These are phyloP conservation scores for Macropodus opercularis DNA, from an alignment of 2,797 vertebrate genomes.

Conservation along the genomic window DNA sequence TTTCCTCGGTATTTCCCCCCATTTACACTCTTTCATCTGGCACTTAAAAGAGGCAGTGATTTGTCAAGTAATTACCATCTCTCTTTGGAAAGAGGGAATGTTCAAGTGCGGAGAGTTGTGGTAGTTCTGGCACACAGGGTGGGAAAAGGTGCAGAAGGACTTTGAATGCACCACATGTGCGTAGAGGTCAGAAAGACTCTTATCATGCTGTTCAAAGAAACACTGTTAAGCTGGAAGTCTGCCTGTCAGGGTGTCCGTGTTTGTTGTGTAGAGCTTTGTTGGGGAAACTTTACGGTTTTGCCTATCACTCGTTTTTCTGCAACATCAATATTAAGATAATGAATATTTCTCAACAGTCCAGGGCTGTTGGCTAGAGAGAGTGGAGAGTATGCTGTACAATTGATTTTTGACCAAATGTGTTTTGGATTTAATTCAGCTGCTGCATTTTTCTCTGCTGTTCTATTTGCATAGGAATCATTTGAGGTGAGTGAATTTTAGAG, in stretches of 20 bases:
- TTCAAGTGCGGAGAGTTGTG: slow-evolving; percentile 58
- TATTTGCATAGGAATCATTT: slow-evolving; percentile 91
- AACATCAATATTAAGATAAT: slow-evolving; percentile 79
- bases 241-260: slow-evolving; percentile 16
- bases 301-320: slow-evolving; percentile 75
- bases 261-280: slow-evolving; percentile 44
- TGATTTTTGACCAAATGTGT: too few species aligned
- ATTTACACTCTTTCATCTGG: slow-evolving; percentile 75
- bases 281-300: slow-evolving; percentile 70
- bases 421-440: slow-evolving; percentile 82
- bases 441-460: slow-evolving; percentile 65
- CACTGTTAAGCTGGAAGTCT: slow-evolving; percentile 17
- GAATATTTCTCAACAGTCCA: slow-evolving; percentile 86
- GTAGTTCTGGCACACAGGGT: slow-evolving; percentile 30
- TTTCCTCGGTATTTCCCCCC: slow-evolving; percentile 67
- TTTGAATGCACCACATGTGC: slow-evolving; percentile 40
- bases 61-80: slow-evolving; percentile 78
- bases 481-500: slow-evolving; percentile 82
- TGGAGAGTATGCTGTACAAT: slow-evolving; percentile 57
- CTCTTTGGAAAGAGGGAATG: slow-evolving; percentile 57
- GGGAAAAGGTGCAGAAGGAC: slow-evolving; percentile 44
- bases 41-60: slow-evolving; percentile 75
- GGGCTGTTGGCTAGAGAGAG: slow-evolving; percentile 70
- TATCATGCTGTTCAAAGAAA: slow-evolving; percentile 24
- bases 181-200: slow-evolving; percentile 50